Conservation (phyloP, 2,888 invertebrate genomes). For the Coelinius sp. region DNA sequence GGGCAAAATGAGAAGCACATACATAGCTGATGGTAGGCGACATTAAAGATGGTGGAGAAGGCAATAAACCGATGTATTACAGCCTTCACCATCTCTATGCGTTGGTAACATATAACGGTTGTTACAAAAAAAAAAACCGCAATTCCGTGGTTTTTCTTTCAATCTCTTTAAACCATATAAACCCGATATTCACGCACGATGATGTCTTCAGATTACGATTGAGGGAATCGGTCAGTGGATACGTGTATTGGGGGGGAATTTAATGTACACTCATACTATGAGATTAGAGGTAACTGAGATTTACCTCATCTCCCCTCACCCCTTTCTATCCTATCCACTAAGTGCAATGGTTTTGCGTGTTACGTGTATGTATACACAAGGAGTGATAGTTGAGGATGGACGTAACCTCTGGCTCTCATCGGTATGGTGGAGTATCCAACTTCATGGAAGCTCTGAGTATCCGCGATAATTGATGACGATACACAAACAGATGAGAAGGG, state of each 20-base stretch:
- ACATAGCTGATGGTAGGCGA: background rate
- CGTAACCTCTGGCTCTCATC: background rate
- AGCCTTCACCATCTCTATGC: constrained; percentile 13
- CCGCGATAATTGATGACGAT: constrained; percentile 61
- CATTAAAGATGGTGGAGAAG: constrained; percentile 14
- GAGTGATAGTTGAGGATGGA: constrained; percentile 5
- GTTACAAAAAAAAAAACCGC: constrained; percentile 3
- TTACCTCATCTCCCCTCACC: background rate
- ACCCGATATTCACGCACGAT: constrained; percentile 13
- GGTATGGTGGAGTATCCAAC: constrained; percentile 33
- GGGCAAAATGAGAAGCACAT: constrained; percentile 3
- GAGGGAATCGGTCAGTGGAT: background rate
- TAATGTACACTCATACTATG: background rate
- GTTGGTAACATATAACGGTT: constrained; percentile 32
- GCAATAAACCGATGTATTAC: constrained; percentile 38
- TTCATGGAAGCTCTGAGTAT: constrained; percentile 50
- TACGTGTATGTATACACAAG: constrained; percentile 9
- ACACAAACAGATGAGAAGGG: constrained; percentile 55
- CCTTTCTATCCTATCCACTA: background rate
- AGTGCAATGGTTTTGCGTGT: constrained; percentile 6
- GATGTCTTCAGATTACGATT: constrained; percentile 14
- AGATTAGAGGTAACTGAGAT: constrained; percentile 9
- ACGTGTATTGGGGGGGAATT: constrained; percentile 1
- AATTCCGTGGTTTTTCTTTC: constrained; percentile 16
- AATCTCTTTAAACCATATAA: constrained; percentile 7